These are phyloP conservation scores for Scrobipalpa atriplicella DNA, from an alignment of 2,888 invertebrate species.

Conservation along the genomic window DNA sequence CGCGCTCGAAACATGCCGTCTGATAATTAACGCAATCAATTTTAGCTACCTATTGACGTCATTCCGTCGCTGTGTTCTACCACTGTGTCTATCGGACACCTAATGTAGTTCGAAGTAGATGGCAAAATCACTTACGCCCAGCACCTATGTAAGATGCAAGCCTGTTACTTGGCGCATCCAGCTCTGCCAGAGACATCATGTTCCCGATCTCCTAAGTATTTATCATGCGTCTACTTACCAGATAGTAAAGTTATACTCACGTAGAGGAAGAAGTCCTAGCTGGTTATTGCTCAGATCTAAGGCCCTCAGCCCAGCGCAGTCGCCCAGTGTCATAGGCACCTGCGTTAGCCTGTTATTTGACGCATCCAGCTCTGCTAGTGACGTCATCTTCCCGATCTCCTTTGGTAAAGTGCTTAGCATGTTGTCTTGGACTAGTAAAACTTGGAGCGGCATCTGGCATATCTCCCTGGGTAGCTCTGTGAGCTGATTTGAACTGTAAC, in stretches of 20 bases:
- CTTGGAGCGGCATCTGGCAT: conserved; percentile 93
- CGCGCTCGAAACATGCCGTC: neutral
- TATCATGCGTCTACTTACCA: neutral
- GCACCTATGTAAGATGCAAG: no score
- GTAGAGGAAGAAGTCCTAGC: conserved; percentile 93
- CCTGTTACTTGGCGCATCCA: no score
- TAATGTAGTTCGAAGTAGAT: neutral
- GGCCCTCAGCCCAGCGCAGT: conserved; percentile 89
- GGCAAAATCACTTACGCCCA: no score
- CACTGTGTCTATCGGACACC: no score
- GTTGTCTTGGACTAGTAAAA: conserved; percentile 94
- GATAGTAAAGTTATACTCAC: conserved; percentile 71
- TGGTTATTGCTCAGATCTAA: conserved; percentile 94
- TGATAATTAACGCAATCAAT: neutral
- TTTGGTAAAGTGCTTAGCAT: conserved; percentile 92
- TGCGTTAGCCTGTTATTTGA: conserved; percentile 96
- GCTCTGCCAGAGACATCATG: no score
- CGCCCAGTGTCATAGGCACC: conserved; percentile 93
- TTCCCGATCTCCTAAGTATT: no score
- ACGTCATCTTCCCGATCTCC: conserved; percentile 93
- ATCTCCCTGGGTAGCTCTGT: conserved; percentile 93
- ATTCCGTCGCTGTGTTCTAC: neutral
- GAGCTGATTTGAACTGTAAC: conserved; percentile 93
- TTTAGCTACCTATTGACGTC: neutral
- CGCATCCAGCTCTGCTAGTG: conserved; percentile 94